These are phyloP conservation scores for Drosophila gunungcola DNA, from an alignment of 1,140 invertebrate species.

Conservation along the genomic window DNA sequence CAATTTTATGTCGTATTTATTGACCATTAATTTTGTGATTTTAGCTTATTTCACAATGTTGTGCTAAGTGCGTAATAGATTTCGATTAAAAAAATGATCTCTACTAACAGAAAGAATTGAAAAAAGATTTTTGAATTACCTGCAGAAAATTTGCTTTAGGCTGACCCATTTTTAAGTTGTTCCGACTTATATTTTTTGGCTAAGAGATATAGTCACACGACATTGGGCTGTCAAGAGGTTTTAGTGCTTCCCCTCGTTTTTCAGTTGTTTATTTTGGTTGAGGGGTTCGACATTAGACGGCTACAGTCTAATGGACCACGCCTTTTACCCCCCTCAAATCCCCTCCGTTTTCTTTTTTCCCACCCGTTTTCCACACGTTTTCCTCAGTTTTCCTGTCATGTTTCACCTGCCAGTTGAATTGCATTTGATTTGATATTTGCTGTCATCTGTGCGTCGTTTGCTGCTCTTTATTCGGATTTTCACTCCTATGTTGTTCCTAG, in stretches of 20 bases:
- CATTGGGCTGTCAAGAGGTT: conserved; percentile 65
- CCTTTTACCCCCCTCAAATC: neutral
- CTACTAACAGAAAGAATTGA: neutral
- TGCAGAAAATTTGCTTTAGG: neutral
- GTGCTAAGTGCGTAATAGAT: neutral
- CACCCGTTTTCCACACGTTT: conserved; percentile 1
- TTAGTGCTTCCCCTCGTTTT: conserved; percentile 17
- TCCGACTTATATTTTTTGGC: conserved; percentile 25
- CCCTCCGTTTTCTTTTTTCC: neutral
- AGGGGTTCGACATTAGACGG: conserved; percentile 49
- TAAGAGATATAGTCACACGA: conserved; percentile 13
- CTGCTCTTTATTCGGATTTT: conserved; percentile 18
- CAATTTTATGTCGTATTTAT: conserved; percentile 15
- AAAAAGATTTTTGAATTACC: neutral
- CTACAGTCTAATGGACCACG: conserved; percentile 57
- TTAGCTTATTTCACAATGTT: neutral
- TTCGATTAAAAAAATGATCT: neutral
- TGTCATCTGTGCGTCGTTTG: conserved; percentile 42
- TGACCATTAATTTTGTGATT: neutral
- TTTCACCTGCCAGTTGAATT: conserved; percentile 65
- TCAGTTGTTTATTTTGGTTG: conserved; percentile 60
- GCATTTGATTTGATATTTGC: conserved; percentile 73
- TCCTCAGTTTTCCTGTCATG: conserved; percentile 28
- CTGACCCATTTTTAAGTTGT: conserved; percentile 19
- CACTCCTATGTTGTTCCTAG: conserved; percentile 28